Evolutionary conservation across 1,140 invertebrate species (phyloP), one percentile per base, ranked within the genome.

Genomic region (Drosophila funebris): DNA sequence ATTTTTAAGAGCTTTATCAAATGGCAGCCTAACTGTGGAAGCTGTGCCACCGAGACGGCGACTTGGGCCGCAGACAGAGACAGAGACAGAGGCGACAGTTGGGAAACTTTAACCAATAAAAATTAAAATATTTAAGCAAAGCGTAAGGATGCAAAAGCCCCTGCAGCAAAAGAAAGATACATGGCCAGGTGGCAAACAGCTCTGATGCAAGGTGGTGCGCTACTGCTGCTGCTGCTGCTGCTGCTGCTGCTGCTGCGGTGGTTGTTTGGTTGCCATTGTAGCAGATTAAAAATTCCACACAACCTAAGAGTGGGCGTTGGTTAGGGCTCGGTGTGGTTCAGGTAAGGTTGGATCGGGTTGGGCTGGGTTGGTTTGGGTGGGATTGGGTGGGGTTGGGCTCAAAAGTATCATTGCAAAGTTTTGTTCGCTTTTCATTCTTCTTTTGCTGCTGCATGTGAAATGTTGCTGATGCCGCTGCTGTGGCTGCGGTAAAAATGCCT

Each of bases 81-180:
- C 11, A n/a, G 36, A 14, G 33, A 39, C 44, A 31, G 52, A 16
- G 60, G 48, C 67, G 75, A 78, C 78, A 78, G 70, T 79, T 79
- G 72, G 67, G 36, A 82, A 87, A 87, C 83, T 87, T 81, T 50
- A 54, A 87, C 83, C 83, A 88, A 87, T 88, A 87, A 87, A 87
- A 88, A 87, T 87, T 87, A 87, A 87, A 87, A 88, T 88, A 83
- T 87, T 87, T 88, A 88, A 88, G 83, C 75, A 88, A 83, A 83
- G 83, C 75, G 82, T 76, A 87, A 88, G 78, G 83, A 88, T 78
- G 83, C 83, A 82, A 87, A 87, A 78, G n/a, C n/a, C 83, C 73
- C 64, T 66, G 84, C 83, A 88, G 83, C 82, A 82, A 82, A 87
- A 82, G 82, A 69, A 88, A 85, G 81, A 85, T 85, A 87, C 81